Conservation (phyloP, 2,888 invertebrate species). For the Laothoe populi region DNA sequence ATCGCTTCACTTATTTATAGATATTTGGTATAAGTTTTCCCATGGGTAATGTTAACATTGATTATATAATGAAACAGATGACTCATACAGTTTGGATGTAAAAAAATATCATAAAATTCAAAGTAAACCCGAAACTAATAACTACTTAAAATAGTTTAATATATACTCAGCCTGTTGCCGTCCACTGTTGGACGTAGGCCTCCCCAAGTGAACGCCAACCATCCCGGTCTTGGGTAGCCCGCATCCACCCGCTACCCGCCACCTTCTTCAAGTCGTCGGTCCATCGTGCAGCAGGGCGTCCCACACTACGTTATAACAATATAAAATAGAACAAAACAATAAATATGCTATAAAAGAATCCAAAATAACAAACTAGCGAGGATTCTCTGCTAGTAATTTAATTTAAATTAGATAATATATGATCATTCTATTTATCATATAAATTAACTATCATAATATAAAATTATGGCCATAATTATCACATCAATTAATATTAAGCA, state of each 20-base stretch:
- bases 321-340: not conserved
- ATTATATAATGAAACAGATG: not conserved
- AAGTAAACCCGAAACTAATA: no score
- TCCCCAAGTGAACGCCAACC: no score
- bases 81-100: not conserved
- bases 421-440: constrained; percentile 2
- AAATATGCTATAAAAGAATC: not conserved
- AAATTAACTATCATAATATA: not conserved
- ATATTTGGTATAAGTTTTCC: not conserved
- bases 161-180: no score
- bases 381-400: not conserved
- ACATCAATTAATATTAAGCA: not conserved
- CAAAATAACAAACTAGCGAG: not conserved
- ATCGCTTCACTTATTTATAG: not conserved
- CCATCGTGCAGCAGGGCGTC: no score
- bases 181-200: no score
- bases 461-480: not conserved
- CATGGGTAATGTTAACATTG: not conserved
- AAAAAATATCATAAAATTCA: not conserved
- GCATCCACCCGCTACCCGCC: no score
- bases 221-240: no score
- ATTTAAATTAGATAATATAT: constrained; percentile 5
- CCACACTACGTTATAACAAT: not conserved
- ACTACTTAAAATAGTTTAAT: no score
- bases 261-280: no score